Conservation (phyloP, 1,140 invertebrate genomes). For the Thrips palmi region DNA sequence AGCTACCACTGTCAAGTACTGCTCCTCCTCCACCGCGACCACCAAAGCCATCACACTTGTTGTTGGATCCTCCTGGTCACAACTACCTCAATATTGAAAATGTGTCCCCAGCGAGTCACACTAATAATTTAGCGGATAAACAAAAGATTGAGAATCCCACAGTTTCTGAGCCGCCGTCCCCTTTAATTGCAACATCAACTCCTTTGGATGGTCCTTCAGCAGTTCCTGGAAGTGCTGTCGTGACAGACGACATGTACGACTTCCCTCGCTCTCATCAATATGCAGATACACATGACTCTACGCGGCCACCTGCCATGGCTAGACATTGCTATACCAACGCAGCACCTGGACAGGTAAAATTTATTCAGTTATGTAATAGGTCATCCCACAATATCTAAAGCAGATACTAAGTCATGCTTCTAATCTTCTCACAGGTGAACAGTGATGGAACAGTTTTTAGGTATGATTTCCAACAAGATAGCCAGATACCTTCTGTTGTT, state of each 20-base stretch:
- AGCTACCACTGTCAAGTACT: no score
- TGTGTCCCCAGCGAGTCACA: conserved; percentile 10
- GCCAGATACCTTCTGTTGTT: no score
- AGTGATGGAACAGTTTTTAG: conserved; percentile 25
- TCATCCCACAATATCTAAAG: conserved; percentile 13
- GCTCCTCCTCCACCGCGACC: conserved; percentile 55
- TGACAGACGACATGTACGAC: conserved; percentile 48
- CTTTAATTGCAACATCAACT: conserved; percentile 19
- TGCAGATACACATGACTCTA: conserved; percentile 16
- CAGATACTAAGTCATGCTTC: no score
- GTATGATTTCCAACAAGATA: no score
- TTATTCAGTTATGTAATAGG: no score
- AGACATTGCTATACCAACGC: conserved; percentile 56
- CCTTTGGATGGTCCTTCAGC: no score
- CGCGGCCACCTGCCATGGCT: conserved; percentile 8
- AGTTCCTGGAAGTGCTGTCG: no score
- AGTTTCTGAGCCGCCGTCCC: conserved; percentile 22
- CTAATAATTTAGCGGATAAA: conserved; percentile 1
- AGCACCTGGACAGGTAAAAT: conserved; percentile 37
- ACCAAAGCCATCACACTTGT: conserved; percentile 48
- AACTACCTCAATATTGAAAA: conserved; percentile 19
- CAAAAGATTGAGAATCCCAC: no score
- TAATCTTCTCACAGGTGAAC: no score
- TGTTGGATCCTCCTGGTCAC: conserved; percentile 18
- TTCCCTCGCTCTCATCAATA: conserved; percentile 46